Percentiles rank a stretch among this genome's conserved stretches.
phyloP scores from a whole-genome alignment of 1,140 invertebrate genomes.

The Halesus radiatus region DNA sequence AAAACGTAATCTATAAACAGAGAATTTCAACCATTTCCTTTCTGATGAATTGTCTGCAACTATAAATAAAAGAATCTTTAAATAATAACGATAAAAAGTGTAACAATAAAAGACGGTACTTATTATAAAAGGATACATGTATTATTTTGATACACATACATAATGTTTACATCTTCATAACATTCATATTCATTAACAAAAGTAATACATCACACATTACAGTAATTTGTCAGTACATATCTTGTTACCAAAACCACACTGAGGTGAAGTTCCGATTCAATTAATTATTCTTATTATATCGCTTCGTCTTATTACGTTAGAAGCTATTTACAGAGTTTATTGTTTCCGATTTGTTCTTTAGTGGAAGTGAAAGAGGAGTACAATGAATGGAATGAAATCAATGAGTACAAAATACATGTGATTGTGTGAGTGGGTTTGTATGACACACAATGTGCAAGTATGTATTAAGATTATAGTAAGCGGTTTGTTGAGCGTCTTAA shows the following conservation, averaged over 20 bases:
- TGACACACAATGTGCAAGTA: conserved; percentile 13
- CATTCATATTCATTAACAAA: conserved; percentile 46
- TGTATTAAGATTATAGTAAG: conserved; percentile 4
- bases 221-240: conserved; percentile 27
- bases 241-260: conserved; percentile 22
- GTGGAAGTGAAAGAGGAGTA: not conserved
- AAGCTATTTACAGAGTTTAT: conserved; percentile 49
- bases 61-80: no score
- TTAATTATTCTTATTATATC: conserved; percentile 2
- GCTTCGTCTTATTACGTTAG: conserved; percentile 21
- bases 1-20: no score
- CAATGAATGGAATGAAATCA: conserved; percentile 17
- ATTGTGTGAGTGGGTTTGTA: not conserved
- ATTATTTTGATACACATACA: conserved; percentile 50
- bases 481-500: conserved; percentile 38
- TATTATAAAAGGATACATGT: conserved; percentile 55
- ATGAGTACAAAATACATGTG: conserved; percentile 35
- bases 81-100: no score
- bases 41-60: no score
- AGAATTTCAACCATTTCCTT: no score
- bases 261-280: conserved; percentile 22
- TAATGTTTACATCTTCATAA: conserved; percentile 51
- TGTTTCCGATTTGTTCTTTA: conserved; percentile 31
- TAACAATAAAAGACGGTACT: conserved; percentile 6
- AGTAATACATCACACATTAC: conserved; percentile 32